A percentile compares a stretch with the other conserved stretches of the same genome.
Conservation (phyloP, 2,888 invertebrate genomes). For the Euproctis similis region DNA sequence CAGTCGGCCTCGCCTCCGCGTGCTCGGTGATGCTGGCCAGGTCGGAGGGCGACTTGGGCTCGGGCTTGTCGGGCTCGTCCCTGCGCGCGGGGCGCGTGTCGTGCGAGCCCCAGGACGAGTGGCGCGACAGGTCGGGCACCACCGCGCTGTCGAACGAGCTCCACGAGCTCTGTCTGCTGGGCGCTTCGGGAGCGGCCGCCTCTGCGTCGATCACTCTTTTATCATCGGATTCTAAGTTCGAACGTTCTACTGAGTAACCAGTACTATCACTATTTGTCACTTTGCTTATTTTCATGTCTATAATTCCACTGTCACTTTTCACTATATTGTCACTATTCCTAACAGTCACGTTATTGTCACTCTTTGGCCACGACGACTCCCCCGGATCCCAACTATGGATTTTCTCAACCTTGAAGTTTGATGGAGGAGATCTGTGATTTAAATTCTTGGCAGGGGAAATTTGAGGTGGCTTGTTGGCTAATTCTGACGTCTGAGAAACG, state of each 20-base stretch:
- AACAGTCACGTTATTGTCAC: slow-evolving; percentile 42
- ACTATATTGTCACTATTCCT: slow-evolving; percentile 61
- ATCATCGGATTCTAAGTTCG: slow-evolving; percentile 75
- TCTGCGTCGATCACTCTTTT: slow-evolving; percentile 48
- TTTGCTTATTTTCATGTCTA: slow-evolving; percentile 60
- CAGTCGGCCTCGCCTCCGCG: slow-evolving; percentile 29
- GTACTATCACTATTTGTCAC: slow-evolving; percentile 77
- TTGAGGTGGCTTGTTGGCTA: slow-evolving; percentile 25
- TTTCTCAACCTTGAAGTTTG: slow-evolving; percentile 57
- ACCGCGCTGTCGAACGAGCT: slow-evolving; percentile 86
- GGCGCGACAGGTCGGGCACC: slow-evolving; percentile 82
- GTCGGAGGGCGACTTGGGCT: slow-evolving; percentile 37
- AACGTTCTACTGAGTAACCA: slow-evolving; percentile 80
- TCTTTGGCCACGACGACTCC: slow-evolving; percentile 50
- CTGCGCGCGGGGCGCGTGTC: slow-evolving; percentile 73
- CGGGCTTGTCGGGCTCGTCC: slow-evolving; percentile 18
- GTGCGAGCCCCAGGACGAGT: slow-evolving; percentile 89
- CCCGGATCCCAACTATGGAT: slow-evolving; percentile 82
- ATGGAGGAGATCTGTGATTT: slow-evolving; percentile 40
- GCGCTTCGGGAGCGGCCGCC: slow-evolving; percentile 47
- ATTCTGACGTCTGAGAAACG: slow-evolving; percentile 19
- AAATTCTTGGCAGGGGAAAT: slow-evolving; percentile 42
- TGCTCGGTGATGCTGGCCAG: slow-evolving; percentile 60
- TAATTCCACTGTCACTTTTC: slow-evolving; percentile 70
- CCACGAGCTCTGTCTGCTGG: slow-evolving; percentile 84